These are phyloP conservation scores for Galeopterus variegatus DNA, from an alignment of 2,113 vertebrate genomes.

Conservation along the genomic window DNA sequence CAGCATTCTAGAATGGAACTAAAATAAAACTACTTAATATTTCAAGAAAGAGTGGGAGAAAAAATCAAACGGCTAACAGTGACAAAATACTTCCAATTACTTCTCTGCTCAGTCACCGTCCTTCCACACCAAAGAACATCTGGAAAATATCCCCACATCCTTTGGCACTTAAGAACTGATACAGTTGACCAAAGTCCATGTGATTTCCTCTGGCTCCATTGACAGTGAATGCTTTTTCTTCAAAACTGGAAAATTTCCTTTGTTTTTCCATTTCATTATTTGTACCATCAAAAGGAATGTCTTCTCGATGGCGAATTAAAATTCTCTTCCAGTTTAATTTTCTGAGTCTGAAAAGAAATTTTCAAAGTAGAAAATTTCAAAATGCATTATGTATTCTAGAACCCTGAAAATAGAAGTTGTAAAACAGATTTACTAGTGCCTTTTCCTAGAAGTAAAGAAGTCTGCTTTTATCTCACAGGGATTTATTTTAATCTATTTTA, in stretches of 20 bases:
- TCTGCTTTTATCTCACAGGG: background rate
- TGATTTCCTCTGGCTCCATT: constrained; percentile 95
- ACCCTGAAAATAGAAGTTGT: constrained; percentile 76
- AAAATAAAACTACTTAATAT: constrained; percentile 42
- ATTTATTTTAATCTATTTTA: constrained; percentile 20
- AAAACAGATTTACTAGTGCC: background rate
- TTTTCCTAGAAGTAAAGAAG: background rate
- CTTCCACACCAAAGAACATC: constrained; percentile 92
- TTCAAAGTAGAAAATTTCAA: constrained; percentile 61
- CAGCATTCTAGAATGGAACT: background rate
- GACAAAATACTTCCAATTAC: background rate
- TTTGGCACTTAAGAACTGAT: constrained; percentile 94
- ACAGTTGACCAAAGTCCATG: constrained; percentile 98
- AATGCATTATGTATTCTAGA: background rate
- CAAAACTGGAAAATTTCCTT: constrained; percentile 93
- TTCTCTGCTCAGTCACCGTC: constrained; percentile 80
- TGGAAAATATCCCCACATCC: constrained; percentile 96
- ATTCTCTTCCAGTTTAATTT: constrained; percentile 98
- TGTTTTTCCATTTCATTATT: constrained; percentile 82
- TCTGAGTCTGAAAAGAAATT: constrained; percentile 90
- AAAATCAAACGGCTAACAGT: background rate
- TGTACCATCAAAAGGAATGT: constrained; percentile 89
- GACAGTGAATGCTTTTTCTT: constrained; percentile 95
- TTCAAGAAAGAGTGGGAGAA: constrained; percentile 39
- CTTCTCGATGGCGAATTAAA: constrained; percentile 97